These are phyloP conservation scores for Drepana arcuata DNA, from an alignment of 1,140 invertebrate species.

Conservation along the genomic window DNA sequence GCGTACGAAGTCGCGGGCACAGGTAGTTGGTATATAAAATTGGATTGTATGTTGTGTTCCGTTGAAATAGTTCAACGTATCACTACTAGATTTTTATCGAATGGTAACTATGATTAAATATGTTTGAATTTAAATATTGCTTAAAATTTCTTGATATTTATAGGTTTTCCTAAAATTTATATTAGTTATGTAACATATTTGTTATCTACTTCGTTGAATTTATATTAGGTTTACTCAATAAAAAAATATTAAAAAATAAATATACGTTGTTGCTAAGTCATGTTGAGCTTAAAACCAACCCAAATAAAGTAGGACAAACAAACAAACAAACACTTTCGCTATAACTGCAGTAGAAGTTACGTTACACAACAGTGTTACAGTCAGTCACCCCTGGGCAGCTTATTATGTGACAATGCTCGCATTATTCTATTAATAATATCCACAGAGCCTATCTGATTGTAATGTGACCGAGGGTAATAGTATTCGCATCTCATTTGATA, in stretches of 20 bases:
- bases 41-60: too few relatives aligned
- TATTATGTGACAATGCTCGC: conserved; percentile 10
- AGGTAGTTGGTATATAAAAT: too few relatives aligned
- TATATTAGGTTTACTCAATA: too few relatives aligned
- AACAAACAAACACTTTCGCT: background rate
- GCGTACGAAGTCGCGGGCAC: too few relatives aligned
- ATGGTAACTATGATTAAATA: too few relatives aligned
- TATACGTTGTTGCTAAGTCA: background rate
- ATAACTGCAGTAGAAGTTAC: background rate
- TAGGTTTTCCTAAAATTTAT: too few relatives aligned
- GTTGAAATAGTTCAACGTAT: too few relatives aligned
- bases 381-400: conserved; percentile 2
- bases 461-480: conserved; percentile 1
- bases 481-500: conserved; percentile 11
- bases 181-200: too few relatives aligned
- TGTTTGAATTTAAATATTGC: too few relatives aligned
- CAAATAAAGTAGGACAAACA: background rate
- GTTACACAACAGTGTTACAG: conserved; percentile 2
- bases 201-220: too few relatives aligned
- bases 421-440: conserved; percentile 31
- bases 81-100: too few relatives aligned
- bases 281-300: background rate
- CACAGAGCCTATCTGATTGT: conserved; percentile 18
- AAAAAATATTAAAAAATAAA: background rate
- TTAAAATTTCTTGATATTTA: too few relatives aligned